phyloP scores from a whole-genome alignment of 2,888 invertebrate species.

The Tineola bisselliella region DNA sequence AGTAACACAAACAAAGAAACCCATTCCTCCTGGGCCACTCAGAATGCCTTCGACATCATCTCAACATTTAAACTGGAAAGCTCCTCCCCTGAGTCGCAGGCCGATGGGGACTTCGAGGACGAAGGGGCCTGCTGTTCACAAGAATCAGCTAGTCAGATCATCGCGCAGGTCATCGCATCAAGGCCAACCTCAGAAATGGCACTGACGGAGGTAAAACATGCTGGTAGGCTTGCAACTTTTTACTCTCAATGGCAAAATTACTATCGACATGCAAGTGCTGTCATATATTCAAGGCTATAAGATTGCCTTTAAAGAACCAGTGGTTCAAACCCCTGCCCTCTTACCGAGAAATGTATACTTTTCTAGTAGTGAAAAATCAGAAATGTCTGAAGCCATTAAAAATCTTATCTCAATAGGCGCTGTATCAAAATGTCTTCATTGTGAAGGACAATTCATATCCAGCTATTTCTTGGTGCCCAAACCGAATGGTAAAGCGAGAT shows the following conservation, averaged over 20 bases:
- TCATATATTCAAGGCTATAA: conserved; percentile 17
- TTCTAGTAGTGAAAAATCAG: neutral
- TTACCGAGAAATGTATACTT: neutral
- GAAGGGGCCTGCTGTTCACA: conserved; percentile 12
- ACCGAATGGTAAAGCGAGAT: conserved; percentile 13
- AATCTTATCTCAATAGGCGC: conserved; percentile 7
- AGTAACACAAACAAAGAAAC: neutral
- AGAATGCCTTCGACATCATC: neutral
- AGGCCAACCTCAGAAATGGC: neutral
- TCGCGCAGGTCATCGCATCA: conserved; percentile 7
- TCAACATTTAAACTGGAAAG: conserved; percentile 16
- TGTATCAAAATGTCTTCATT: conserved; percentile 6
- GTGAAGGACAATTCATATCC: conserved; percentile 15
- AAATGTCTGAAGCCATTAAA: conserved; percentile 11
- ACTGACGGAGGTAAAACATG: conserved; percentile 15
- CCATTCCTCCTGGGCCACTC: neutral
- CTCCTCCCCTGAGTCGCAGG: conserved; percentile 15
- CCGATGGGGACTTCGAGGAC: conserved; percentile 11
- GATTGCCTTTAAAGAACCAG: conserved; percentile 5
- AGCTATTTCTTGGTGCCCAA: conserved; percentile 14
- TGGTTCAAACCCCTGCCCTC: neutral
- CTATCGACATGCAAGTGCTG: conserved; percentile 16
- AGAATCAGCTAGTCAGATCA: conserved; percentile 3
- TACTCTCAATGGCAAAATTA: conserved; percentile 17
- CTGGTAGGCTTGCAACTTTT: conserved; percentile 16